Evolutionary conservation across 1,140 invertebrate genomes (phyloP), one percentile per base, ranked within the genome.

Genomic region (Fopius arisanus): DNA sequence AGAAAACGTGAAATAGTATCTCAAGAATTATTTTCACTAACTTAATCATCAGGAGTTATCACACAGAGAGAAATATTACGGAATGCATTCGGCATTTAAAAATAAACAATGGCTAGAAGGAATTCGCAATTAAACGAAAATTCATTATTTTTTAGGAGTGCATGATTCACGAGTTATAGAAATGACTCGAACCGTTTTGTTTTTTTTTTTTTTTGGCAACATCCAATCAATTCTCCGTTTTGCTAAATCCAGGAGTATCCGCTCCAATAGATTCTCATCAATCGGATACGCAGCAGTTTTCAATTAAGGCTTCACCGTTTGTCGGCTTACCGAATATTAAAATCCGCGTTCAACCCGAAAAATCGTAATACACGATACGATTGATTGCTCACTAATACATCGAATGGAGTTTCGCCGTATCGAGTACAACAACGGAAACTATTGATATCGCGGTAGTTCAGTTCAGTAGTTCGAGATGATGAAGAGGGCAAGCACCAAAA

Each of bases 301-400:
- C 70, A 48, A 66, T 72, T 48, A 67, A 72, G 26, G 62, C 67
- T 72, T 67, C 37, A 51, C 16, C 41, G 59, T 72, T 72, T 72
- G 63, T 41, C 70, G 40, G 59, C 63, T 72, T 72, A 72, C 23
- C 59, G 28, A 65, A 72, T 72, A 72, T 72, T 72, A 66, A 72
- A 72, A 72, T 67, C 54, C 54, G 54, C 54, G 54, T 23, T 3
- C 9, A 26, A 65, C 14, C 16, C 28, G 43, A 43, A 63, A 51
- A 33, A 26, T 59, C 28, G 51, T 70, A 70, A 63, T 63, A 41
- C 29, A 33, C 40, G 51, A 71, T 16, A 23, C 69, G 54, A 71
- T 63, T 63, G 69, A 71, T 71, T 59, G 69, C 33, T 6, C 41
- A 19, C 41, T 7, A n/a, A 48, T 48, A 48, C 16, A 3, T 5